phyloP scores from a whole-genome alignment of 2,113 vertebrate genomes.

The Microcebus tavaratra region DNA sequence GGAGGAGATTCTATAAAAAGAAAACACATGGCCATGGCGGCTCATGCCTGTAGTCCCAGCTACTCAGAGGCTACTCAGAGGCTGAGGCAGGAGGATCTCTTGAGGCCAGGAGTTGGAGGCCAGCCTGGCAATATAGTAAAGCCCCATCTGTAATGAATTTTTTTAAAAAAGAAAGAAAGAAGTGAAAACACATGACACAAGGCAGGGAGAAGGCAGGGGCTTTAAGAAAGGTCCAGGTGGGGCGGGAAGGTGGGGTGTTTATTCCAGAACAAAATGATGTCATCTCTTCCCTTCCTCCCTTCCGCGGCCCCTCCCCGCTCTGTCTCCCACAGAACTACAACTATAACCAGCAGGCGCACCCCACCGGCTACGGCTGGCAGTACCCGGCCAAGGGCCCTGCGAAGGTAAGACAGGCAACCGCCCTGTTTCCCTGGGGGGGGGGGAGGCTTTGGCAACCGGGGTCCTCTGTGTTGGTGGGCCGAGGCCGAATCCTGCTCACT shows the following conservation, averaged over 20 bases:
- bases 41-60: too few relatives aligned
- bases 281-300: background rate
- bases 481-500: background rate
- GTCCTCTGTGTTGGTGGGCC: background rate
- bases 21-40: background rate
- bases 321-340: constrained; percentile 11
- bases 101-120: too few relatives aligned
- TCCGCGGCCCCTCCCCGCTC: fast-evolving
- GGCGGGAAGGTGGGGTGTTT: background rate
- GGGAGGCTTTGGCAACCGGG: background rate
- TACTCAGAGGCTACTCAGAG: too few relatives aligned
- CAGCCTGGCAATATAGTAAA: too few relatives aligned
- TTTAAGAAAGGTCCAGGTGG: background rate
- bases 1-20: background rate
- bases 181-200: fast-evolving
- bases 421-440: fast-evolving
- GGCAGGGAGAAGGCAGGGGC: background rate
- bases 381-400: background rate
- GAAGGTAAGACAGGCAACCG: constrained; percentile 48
- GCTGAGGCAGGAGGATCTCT: too few relatives aligned
- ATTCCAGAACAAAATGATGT: background rate
- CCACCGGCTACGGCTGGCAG: background rate
- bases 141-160: too few relatives aligned
- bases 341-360: constrained; percentile 4
- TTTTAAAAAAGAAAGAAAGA: too few relatives aligned